Conservation (phyloP, 2,797 vertebrate genomes). For the Oreochromis grahami region DNA sequence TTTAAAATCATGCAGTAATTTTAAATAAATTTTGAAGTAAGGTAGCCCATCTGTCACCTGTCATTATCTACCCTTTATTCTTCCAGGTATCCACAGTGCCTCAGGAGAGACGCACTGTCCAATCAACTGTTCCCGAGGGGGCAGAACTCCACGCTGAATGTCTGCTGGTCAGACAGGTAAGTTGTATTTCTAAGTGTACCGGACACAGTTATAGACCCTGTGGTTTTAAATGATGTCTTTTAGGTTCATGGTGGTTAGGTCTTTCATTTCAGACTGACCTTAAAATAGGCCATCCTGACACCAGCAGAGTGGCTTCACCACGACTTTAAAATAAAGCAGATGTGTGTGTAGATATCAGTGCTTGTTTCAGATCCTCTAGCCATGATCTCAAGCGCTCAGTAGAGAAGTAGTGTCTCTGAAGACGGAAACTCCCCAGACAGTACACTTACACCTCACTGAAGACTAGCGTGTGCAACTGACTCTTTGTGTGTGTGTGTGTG, state of each 20-base stretch:
- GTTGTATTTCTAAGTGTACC: background rate
- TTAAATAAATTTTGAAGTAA: background rate
- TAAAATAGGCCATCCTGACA: conserved; percentile 11
- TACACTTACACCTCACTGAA: conserved; percentile 13
- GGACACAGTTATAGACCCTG: background rate
- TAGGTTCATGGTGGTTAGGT: conserved; percentile 1
- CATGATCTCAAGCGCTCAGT: background rate
- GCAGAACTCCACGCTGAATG: conserved; percentile 89
- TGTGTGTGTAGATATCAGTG: background rate
- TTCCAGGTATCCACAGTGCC: conserved; percentile 86
- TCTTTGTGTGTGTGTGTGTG: background rate
- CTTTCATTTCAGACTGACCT: background rate
- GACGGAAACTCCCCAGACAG: conserved; percentile 38
- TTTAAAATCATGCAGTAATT: background rate
- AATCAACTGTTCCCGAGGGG: conserved; percentile 90
- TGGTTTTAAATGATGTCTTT: background rate
- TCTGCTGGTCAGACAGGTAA: conserved; percentile 97
- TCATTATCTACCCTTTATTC: background rate
- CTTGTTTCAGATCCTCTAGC: conserved; percentile 1
- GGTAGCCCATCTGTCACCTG: background rate
- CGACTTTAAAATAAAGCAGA: background rate
- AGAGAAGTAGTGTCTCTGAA: conserved; percentile 11
- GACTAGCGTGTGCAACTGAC: background rate
- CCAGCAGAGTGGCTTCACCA: background rate
- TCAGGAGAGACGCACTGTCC: conserved; percentile 88